Conservation (phyloP, 2,888 invertebrate genomes). For the Perithous albicinctus region DNA sequence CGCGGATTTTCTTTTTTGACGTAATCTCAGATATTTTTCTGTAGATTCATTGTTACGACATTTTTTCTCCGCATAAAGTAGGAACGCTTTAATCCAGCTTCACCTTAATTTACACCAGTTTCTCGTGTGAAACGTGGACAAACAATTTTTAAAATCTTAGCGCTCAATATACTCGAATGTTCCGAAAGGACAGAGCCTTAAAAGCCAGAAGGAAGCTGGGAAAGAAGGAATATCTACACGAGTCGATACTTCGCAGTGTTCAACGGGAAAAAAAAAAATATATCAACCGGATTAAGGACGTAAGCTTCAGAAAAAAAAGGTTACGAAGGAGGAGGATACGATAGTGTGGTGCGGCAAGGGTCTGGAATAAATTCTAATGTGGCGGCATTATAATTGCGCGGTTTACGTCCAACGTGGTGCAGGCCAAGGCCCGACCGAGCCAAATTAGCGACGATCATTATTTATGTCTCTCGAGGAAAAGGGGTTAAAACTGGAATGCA, state of each 20-base stretch:
- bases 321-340: constrained; percentile 74
- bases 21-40: no score
- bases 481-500: constrained; percentile 80
- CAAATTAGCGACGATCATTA: constrained; percentile 85
- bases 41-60: no score
- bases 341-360: constrained; percentile 54
- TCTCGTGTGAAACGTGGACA: no score
- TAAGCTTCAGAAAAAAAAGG: constrained; percentile 84
- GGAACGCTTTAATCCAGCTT: no score
- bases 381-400: constrained; percentile 84
- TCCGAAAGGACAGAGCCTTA: constrained; percentile 73
- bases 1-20: no score
- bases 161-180: no score
- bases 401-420: constrained; percentile 77
- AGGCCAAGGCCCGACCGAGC: constrained; percentile 74
- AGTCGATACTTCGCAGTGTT: constrained; percentile 70
- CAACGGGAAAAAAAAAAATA: constrained; percentile 73
- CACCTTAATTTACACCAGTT: no score
- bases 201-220: constrained; percentile 64
- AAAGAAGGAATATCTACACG: constrained; percentile 71
- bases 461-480: constrained; percentile 83
- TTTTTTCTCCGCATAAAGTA: no score
- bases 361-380: constrained; percentile 84
- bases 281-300: constrained; percentile 83
- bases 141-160: no score